phyloP scores from a whole-genome alignment of 2,888 invertebrate species.

The Synanthedon myopaeformis region DNA sequence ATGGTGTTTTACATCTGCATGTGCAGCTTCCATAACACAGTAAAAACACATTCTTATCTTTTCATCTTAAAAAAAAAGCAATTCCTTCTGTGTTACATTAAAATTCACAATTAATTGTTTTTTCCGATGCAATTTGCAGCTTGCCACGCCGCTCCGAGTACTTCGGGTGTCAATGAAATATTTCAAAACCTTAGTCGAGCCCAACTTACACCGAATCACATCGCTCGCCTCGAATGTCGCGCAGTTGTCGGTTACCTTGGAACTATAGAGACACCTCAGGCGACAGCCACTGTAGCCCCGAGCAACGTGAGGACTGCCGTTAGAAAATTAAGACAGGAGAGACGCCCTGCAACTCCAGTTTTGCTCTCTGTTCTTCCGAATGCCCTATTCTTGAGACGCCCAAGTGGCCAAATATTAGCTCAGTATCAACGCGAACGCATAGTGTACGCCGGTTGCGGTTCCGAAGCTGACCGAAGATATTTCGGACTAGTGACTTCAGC shows the following conservation, averaged over 20 bases:
- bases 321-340: constrained; percentile 87
- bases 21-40: too few relatives aligned
- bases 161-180: constrained; percentile 55
- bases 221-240: constrained; percentile 76
- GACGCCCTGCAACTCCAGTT: constrained; percentile 86
- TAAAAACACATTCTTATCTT: too few relatives aligned
- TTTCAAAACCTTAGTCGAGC: constrained; percentile 49
- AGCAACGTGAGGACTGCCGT: constrained; percentile 89
- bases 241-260: constrained; percentile 95
- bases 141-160: constrained; percentile 51
- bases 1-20: too few relatives aligned
- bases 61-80: too few relatives aligned
- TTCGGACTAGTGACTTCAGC: constrained; percentile 93
- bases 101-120: background rate
- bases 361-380: constrained; percentile 86
- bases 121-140: constrained; percentile 26
- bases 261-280: constrained; percentile 94
- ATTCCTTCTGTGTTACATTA: too few relatives aligned
- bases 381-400: constrained; percentile 82
- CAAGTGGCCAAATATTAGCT: constrained; percentile 83
- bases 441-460: constrained; percentile 89
- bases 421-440: constrained; percentile 89
- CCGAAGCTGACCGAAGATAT: constrained; percentile 90
- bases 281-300: constrained; percentile 79
- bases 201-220: constrained; percentile 50